Evolutionary conservation across 35 echinoderm and acorn worm genomes (phyloP).

Genomic region (Hemicentrotus pulcherrimus): DNA sequence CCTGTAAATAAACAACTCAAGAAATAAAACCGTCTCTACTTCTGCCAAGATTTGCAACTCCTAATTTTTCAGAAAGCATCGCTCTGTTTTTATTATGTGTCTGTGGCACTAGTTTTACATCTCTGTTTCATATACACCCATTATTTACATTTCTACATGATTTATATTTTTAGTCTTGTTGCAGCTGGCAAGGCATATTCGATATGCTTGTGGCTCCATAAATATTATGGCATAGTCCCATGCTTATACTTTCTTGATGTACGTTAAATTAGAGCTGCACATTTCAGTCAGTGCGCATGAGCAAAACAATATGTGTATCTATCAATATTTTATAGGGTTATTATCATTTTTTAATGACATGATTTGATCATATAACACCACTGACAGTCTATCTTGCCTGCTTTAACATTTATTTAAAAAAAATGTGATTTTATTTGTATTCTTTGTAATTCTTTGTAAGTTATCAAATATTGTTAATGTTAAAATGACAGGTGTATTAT

Average conservation of each 20-base stretch:
- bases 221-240: neutral
- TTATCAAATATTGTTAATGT: neutral
- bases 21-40: neutral
- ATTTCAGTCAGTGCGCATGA: neutral
- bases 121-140: neutral
- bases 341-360: neutral
- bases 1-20: neutral
- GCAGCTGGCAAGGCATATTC: neutral
- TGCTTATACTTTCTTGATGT: neutral
- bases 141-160: constrained; percentile 36
- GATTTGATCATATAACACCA: constrained; percentile 11
- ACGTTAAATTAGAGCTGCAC: neutral
- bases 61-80: neutral
- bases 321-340: neutral
- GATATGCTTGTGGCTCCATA: neutral
- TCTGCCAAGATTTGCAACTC: neutral
- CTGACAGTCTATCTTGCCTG: constrained; percentile 43
- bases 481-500: neutral
- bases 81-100: constrained; percentile 12
- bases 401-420: neutral
- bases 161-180: constrained; percentile 21
- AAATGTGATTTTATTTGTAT: neutral
- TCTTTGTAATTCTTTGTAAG: neutral
- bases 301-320: neutral
- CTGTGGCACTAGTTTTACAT: constrained; percentile 37